Conservation (phyloP, 2,888 invertebrate genomes). For the Lithophane ornitopus region DNA sequence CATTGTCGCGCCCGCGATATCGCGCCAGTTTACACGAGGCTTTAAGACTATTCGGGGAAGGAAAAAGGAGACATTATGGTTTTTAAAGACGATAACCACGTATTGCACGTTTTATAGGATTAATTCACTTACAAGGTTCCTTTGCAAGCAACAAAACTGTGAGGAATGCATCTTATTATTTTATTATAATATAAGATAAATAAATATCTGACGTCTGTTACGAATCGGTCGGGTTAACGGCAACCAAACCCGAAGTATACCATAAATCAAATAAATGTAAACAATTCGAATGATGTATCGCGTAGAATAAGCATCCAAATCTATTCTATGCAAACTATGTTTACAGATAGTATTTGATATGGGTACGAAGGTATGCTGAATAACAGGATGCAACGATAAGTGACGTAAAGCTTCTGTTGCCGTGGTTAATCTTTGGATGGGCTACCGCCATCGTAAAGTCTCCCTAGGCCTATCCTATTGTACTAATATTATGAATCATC, state of each 20-base stretch:
- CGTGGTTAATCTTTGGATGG: background rate
- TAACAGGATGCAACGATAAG: slow-evolving; percentile 38
- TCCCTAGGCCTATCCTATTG: background rate
- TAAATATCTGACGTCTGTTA: slow-evolving; percentile 47
- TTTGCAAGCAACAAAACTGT: slow-evolving; percentile 7
- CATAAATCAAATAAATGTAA: slow-evolving; percentile 65
- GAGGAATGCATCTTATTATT: slow-evolving; percentile 49
- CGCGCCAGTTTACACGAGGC: no score
- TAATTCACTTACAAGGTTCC: background rate
- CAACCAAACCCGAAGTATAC: slow-evolving; percentile 40
- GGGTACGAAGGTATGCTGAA: slow-evolving; percentile 13
- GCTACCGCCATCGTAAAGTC: background rate
- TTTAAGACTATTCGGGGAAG: no score
- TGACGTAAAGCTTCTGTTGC: background rate
- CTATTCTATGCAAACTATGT: slow-evolving; percentile 51
- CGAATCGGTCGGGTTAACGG: slow-evolving; percentile 46
- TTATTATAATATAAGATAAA: slow-evolving; percentile 58
- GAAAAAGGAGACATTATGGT: background rate
- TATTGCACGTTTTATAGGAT: slow-evolving; percentile 1
- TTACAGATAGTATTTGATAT: slow-evolving; percentile 32
- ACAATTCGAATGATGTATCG: slow-evolving; percentile 59
- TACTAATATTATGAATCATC: no score
- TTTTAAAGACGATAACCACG: background rate
- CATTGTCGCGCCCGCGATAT: no score
- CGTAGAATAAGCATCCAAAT: slow-evolving; percentile 46